Conservation (phyloP, 2,797 vertebrate species). For the Trichosurus vulpecula region DNA sequence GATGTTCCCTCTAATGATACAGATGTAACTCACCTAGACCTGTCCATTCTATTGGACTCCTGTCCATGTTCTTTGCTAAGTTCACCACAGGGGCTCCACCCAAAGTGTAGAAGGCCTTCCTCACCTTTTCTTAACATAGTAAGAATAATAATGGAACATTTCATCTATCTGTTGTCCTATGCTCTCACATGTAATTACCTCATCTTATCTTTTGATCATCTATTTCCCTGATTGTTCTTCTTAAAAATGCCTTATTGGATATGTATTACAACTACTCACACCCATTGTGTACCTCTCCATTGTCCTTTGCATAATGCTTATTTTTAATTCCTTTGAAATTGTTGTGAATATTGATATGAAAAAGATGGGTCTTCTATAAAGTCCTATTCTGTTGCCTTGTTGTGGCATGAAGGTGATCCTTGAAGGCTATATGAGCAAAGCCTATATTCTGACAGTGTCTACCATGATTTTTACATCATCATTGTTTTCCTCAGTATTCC, state of each 20-base stretch:
- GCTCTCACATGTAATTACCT: neutral
- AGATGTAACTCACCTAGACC: neutral
- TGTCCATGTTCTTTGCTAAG: neutral
- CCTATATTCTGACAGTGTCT: neutral
- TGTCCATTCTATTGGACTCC: neutral
- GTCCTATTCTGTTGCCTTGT: neutral
- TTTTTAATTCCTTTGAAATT: neutral
- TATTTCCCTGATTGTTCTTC: neutral
- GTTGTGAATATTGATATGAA: too few relatives aligned
- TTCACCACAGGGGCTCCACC: neutral
- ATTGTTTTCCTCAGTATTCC: too few relatives aligned
- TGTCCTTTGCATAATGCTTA: neutral
- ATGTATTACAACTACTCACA: neutral
- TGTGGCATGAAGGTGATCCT: neutral
- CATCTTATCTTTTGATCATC: neutral
- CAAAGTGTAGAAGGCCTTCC: neutral
- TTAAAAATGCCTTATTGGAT: neutral
- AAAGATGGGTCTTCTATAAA: neutral
- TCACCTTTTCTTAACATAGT: neutral
- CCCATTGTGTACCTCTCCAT: neutral
- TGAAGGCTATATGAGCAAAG: neutral
- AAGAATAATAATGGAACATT: neutral
- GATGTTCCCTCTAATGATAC: neutral
- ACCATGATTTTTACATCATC: neutral
- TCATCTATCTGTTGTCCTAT: neutral